Percentiles rank a stretch among this genome's conserved stretches.
Evolutionary conservation across 2,797 vertebrate genomes (phyloP).

Genomic region (Hyperoplus lanceolatus): DNA sequence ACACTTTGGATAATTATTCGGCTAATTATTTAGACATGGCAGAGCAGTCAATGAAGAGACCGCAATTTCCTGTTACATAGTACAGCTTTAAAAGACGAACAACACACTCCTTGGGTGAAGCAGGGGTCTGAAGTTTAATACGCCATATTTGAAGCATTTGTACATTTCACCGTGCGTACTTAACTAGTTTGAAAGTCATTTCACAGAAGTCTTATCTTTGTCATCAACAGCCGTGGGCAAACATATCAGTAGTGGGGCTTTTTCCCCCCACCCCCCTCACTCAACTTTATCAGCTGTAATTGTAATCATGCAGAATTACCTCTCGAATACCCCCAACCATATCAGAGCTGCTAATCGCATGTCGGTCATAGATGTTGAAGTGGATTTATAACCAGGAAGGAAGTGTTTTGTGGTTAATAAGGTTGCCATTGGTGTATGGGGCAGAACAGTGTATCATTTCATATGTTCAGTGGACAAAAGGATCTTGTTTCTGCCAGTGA

Average conservation of each 20-base stretch:
- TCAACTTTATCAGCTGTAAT: slow-evolving; percentile 46
- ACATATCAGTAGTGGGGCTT: slow-evolving; percentile 1
- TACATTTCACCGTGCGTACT: background rate
- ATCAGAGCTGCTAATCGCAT: slow-evolving; percentile 51
- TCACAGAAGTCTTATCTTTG: slow-evolving; percentile 30
- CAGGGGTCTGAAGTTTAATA: too few relatives aligned
- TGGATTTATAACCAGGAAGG: slow-evolving; percentile 57
- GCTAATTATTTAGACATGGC: too few relatives aligned
- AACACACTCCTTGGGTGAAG: too few relatives aligned
- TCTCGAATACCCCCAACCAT: slow-evolving; percentile 39
- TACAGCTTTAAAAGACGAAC: too few relatives aligned
- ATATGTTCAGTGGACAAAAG: slow-evolving; percentile 14
- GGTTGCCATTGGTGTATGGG: slow-evolving; percentile 18
- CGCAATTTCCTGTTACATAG: too few relatives aligned
- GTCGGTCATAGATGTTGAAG: slow-evolving; percentile 34
- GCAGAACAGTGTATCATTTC: slow-evolving; percentile 27
- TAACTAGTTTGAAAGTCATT: slow-evolving; percentile 8
- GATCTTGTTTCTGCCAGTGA: slow-evolving; percentile 27
- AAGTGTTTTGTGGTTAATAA: slow-evolving; percentile 42
- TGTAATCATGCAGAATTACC: slow-evolving; percentile 46
- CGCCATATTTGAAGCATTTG: slow-evolving; percentile 1
- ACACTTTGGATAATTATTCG: too few relatives aligned
- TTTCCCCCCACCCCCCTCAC: background rate
- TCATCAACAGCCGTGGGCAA: slow-evolving; percentile 30
- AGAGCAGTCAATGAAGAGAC: too few relatives aligned